Evolutionary conservation across 2,888 invertebrate genomes (phyloP), one percentile per base, ranked within the genome.

Genomic region (Hypercompe scribonia): DNA sequence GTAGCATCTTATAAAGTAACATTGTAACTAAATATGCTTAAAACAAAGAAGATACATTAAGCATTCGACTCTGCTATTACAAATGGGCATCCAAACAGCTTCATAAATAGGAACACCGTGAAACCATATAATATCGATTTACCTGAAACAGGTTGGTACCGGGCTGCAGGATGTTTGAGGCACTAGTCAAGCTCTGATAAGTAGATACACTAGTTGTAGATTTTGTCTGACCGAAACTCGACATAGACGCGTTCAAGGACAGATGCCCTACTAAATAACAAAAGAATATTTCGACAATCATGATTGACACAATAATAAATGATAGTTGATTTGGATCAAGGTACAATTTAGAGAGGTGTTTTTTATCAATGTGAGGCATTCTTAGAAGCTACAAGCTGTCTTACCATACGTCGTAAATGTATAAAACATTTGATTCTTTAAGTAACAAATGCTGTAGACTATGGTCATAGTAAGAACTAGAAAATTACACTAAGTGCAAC

Each of bases 101-200:
- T 79, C 68, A 73, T 68, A 68, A 75, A 70, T 34, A 63, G 21
- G 34, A 61, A 18, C 28, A 0, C 31, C 31, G 28, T 61, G 13
- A 31, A 31, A 33, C 18, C 28, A n/a, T 46, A 21, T 21, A 61
- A 67, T 74, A 72, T 74, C 71, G 77, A 70, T 70, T 83, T 88
- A 95, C 95, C 90, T 93, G 94, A 84, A 86, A 94, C 68, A 94
- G 58, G 77, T 87, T 81, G 3, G 94, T 89, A 3, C 95, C 95
- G 18, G 95, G 95, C 73, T 89, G 88, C 50, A 93, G 80, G 10
- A 95, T 75, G 80, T 94, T 93, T 75, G 88, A 85, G 0, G 86
- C 70, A 42, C 88, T 84, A 21, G 89, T 76, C 46, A 89, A 89
- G 72, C 93, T 93, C 64, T 91, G 90, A 76, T 84, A 90, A 2